Evolutionary conservation across 2,888 invertebrate genomes (phyloP), one percentile per base, ranked within the genome.

Genomic region (Tenodera sinensis): DNA sequence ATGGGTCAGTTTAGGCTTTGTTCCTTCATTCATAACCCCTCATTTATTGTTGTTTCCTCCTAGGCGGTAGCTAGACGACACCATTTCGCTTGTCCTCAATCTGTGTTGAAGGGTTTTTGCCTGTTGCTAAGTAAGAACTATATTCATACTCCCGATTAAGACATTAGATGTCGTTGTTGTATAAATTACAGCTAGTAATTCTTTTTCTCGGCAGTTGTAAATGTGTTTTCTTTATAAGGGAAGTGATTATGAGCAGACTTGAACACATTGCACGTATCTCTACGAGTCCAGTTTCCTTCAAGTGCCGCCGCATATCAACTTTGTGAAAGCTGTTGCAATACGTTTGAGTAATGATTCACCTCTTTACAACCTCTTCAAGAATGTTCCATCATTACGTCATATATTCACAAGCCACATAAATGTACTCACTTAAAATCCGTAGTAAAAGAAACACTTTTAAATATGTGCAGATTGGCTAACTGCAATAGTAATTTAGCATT

Each of bases 191-290:
- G 47, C 34, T n/a, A 85, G 28, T 47, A 85, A 85, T 42, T 28
- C 30, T 42, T 85, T 85, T 85, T n/a, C 34, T 42, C 47, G n/a
- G 34, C 85, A 85, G 28, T 14, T 15, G 30, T 34, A 85, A 34
- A 85, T 85, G 42, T 85, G 85, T 34, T 28, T 28, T 85, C 85
- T 14, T n/a, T 28, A 71, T 71, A 71, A 20, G 84, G 27, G 20
- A 27, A 28, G 85, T 85, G 88, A 85, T 88, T 88, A 88, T 82
- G 15, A 47, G 85, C 27, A 47, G 27, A 88, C 84, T 88, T 88
- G 82, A 81, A 88, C 71, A 85, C 88, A 84, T 9, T 15, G 83
- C 88, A 85, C 88, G 88, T 88, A 27, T 15, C 25, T 20, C 3
- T 25, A 15, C 7, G 54, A 71, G 20, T 71, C 54, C 54, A 71